These are phyloP conservation scores for Tamias sibiricus DNA, from an alignment of 2,113 vertebrate species.

Conservation along the genomic window DNA sequence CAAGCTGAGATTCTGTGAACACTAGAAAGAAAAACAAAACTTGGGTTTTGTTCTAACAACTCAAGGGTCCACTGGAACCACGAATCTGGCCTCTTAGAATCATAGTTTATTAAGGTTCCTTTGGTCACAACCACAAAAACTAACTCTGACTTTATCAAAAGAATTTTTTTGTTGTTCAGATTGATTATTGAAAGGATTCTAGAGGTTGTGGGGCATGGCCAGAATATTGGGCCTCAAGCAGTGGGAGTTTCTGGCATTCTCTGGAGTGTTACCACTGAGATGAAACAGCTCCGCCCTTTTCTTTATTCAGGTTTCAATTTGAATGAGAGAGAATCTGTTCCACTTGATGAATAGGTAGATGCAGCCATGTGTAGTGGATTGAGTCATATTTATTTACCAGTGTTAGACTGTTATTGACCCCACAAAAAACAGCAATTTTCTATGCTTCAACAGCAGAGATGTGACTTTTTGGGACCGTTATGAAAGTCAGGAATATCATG, in stretches of 20 bases:
- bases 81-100: neutral
- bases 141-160: neutral
- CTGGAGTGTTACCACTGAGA: rapidly evolving
- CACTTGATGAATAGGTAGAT: neutral
- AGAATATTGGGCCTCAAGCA: neutral
- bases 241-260: neutral
- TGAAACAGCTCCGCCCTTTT: neutral
- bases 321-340: neutral
- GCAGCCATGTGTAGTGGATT: neutral
- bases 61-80: neutral
- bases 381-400: neutral
- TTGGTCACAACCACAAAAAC: neutral
- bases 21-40: neutral
- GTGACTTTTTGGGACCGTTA: neutral
- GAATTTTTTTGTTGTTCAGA: neutral
- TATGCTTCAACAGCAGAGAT: neutral
- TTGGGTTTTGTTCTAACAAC: neutral
- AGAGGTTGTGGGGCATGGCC: neutral
- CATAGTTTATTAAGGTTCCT: neutral
- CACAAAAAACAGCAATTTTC: too few species aligned
- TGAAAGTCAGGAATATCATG: neutral
- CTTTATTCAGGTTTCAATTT: neutral
- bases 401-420: neutral
- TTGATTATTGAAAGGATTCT: neutral
- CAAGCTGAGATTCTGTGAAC: neutral